Base-by-base conservation (phyloP, 2,888 invertebrate genomes). In the Ochropleura leucogaster region DNA sequence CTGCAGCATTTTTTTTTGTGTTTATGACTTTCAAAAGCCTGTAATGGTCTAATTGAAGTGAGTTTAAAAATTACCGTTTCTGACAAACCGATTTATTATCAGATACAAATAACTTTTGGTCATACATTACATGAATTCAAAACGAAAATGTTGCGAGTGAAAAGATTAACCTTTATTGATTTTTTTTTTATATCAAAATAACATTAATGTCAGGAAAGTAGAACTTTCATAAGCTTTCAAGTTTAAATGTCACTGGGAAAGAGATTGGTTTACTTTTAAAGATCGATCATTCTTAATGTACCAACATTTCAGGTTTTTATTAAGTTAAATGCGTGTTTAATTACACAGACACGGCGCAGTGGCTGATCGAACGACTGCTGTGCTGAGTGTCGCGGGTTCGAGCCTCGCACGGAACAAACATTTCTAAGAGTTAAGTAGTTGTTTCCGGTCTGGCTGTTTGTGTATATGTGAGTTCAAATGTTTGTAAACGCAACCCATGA, bases 141-240 rank as follows among this genome's bases (percentile, higher is more conserved):
- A 68, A 59, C 14, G 68, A 65, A 75, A 67, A 57, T 66, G 47
- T 46, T 46, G 18, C 51, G 70, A 30, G 64, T 64, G 55, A 70
- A 69, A 70, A 60, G 51, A 72, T 85, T 73, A 74, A 82, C 79
- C 82, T 85, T 86, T 82, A 85, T 77, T 73, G 66, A 76, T 68
- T 82, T 79, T 77, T 75, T 20, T 62, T 16, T 55, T n/a, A 30
- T 60, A 46, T 74, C 72, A 65, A 77, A 71, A 74, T 62, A n/a
- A 59, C 68, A 42, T 49, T 72, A 74, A 79, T 67, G 65, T 30
- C 53, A 53, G 5, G 53, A 55, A 86, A 69, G 84, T 72, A 60
- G 47, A 73, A 86, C 79, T 30, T 30, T 30, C 30, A 30, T 30
- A 30, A 30, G 30, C 30, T 77, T 81, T 69, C 63, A 44, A 51